A percentile compares a stretch with the other conserved stretches of the same genome.
Evolutionary conservation across 2,888 invertebrate species (phyloP).

Genomic region (Drosophila prolongata): DNA sequence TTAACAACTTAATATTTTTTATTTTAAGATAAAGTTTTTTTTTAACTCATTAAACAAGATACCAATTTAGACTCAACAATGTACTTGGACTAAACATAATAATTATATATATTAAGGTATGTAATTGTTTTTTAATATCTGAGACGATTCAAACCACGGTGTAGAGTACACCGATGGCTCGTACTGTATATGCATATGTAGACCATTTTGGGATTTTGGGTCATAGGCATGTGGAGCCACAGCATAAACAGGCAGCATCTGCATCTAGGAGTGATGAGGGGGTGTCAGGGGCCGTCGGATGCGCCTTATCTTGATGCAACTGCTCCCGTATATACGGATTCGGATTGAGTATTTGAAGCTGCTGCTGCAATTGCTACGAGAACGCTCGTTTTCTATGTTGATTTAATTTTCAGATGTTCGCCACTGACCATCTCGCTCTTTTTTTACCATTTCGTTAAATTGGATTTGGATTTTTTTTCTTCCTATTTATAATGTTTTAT

Average conservation of each 20-base stretch:
- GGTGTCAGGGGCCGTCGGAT: slow-evolving; percentile 9
- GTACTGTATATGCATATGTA: slow-evolving; percentile 49
- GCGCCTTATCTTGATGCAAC: slow-evolving; percentile 32
- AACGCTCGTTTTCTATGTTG: slow-evolving; percentile 24
- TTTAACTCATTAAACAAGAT: too few species aligned
- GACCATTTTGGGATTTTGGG: slow-evolving; percentile 77
- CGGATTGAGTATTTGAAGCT: slow-evolving; percentile 30
- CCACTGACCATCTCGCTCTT: slow-evolving; percentile 24
- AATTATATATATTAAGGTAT: too few species aligned
- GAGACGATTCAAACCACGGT: too few species aligned
- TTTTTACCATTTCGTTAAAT: slow-evolving; percentile 1
- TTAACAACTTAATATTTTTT: too few species aligned
- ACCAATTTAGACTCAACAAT: too few species aligned
- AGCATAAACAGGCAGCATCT: slow-evolving; percentile 22
- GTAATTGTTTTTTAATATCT: too few species aligned
- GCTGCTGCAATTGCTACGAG: slow-evolving; percentile 1
- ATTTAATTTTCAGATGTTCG: slow-evolving; percentile 39
- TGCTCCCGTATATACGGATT: slow-evolving; percentile 17
- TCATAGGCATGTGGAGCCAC: slow-evolving; percentile 59
- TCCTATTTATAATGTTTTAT: slow-evolving; percentile 26
- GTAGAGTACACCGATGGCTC: neutral
- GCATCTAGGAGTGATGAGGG: slow-evolving; percentile 10
- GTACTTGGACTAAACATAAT: too few species aligned
- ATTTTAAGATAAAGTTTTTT: too few species aligned
- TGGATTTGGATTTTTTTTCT: slow-evolving; percentile 11